Conservation (phyloP, 2,113 vertebrate species). For the Archilochus colubris region DNA sequence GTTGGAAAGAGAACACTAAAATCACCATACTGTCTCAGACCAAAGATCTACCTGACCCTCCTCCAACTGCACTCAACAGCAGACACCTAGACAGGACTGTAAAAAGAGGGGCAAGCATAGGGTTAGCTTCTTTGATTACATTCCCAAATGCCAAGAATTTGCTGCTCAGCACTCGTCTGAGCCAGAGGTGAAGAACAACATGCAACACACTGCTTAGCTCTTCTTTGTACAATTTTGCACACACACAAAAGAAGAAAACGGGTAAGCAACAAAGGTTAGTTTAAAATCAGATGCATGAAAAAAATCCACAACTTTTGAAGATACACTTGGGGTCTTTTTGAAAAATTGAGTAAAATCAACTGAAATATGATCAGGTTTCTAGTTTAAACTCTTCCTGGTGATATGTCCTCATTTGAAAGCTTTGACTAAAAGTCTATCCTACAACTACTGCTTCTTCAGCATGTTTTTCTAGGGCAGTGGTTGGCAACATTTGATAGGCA, state of each 20-base stretch:
- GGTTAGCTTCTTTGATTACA: neutral
- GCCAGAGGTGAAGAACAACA: neutral
- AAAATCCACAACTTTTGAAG: neutral
- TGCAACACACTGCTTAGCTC: neutral
- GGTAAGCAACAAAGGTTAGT: neutral
- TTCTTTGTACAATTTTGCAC: neutral
- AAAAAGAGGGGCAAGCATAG: neutral
- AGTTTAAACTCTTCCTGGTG: neutral
- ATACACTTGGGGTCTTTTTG: rapidly evolving
- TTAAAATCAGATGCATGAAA: neutral
- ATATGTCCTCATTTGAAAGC: neutral
- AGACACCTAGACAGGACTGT: neutral
- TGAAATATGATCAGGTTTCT: neutral
- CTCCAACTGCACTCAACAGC: neutral
- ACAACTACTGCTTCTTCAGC: neutral
- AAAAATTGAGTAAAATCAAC: neutral
- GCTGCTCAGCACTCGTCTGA: neutral
- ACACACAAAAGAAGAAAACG: neutral
- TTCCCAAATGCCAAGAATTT: neutral
- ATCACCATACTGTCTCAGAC: neutral
- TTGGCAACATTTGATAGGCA: neutral
- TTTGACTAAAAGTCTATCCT: neutral
- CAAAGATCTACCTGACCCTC: neutral
- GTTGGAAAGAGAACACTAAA: neutral
- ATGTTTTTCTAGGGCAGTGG: neutral